A percentile compares a stretch with the other conserved stretches of the same genome.
Evolutionary conservation across 2,888 invertebrate species (phyloP).

Genomic region (Sesia apiformis): DNA sequence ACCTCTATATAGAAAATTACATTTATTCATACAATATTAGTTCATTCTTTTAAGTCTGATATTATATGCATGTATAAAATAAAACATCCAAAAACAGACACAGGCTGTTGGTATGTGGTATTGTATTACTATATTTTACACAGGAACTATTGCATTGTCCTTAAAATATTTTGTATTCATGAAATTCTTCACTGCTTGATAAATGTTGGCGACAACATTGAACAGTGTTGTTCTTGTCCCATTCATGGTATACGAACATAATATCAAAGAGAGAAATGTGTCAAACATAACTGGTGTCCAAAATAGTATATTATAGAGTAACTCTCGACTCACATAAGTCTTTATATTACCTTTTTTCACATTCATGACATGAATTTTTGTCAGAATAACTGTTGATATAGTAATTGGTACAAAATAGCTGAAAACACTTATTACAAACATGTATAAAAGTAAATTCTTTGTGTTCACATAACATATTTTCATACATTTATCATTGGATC

Average conservation of each 20-base stretch:
- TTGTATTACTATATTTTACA: conserved; percentile 10
- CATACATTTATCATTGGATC: conserved; percentile 34
- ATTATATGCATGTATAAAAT: no score
- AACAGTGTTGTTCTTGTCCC: conserved; percentile 47
- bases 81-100: no score
- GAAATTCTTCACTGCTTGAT: conserved; percentile 57
- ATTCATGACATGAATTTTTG: conserved; percentile 51
- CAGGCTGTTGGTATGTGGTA: no score
- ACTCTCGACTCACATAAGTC: conserved; percentile 46
- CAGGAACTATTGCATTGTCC: conserved; percentile 44
- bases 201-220: conserved; percentile 58
- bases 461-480: conserved; percentile 55
- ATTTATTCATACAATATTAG: no score
- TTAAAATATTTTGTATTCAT: conserved; percentile 59
- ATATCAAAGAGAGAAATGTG: conserved; percentile 47
- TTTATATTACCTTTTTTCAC: conserved; percentile 39
- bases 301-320: conserved; percentile 58
- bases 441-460: conserved; percentile 44
- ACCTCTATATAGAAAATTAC: neutral
- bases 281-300: conserved; percentile 67
- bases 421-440: conserved; percentile 44
- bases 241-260: conserved; percentile 52
- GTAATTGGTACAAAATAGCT: conserved; percentile 63
- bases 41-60: no score
- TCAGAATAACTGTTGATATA: conserved; percentile 51